Evolutionary conservation across 2,113 vertebrate genomes (phyloP), one percentile per base, ranked within the genome.

Genomic region (Narcine bancroftii): DNA sequence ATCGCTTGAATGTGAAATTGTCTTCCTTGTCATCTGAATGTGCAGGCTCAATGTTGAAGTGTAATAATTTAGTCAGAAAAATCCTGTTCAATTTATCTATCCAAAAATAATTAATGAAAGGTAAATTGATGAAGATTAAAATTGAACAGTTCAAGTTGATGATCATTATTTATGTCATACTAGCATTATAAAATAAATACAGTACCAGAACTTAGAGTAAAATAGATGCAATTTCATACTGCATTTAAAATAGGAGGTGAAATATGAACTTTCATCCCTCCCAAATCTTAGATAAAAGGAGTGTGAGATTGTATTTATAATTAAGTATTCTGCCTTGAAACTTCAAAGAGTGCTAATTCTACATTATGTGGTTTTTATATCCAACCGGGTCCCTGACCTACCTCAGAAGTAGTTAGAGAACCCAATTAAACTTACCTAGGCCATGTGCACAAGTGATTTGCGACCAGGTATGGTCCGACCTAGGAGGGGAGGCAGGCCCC

Each of bases 131-230:
- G 29, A 65, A 45, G 87, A 91, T 69, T 91, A 91, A 66, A 24
- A 65, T 69, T 24, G 7, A 91, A 91, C 36, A 91, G 60, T 66
- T 91, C 17, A n/a, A 39, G 53, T 39, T 91, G 60, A 10, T 21
- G 13, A 63, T 87, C 50, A 89, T 66, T 66, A 60, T 89, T 66
- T 89, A 36, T 66, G 87, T 24, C 5, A 36, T 17, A 66, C 66
- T 91, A 69, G 87, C 60, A 42, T 39, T 91, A 39, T 91, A 66
- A 91, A 66, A 91, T 66, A 19, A 66, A 91, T 91, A 47, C n/a
- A 56, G 21, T 45, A 66, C 65, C 63, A 91, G 87, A 69, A 91
- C 42, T 33, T 26, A 45, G 21, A 91, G 63, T 39, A 45, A 29
- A 29, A 2, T 21, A 91, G 39, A 42, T 56, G n/a, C 10, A 33